Evolutionary conservation across 2,797 vertebrate species (phyloP), one percentile per base, ranked within the genome.

Genomic region (Neostethus bicornis): DNA sequence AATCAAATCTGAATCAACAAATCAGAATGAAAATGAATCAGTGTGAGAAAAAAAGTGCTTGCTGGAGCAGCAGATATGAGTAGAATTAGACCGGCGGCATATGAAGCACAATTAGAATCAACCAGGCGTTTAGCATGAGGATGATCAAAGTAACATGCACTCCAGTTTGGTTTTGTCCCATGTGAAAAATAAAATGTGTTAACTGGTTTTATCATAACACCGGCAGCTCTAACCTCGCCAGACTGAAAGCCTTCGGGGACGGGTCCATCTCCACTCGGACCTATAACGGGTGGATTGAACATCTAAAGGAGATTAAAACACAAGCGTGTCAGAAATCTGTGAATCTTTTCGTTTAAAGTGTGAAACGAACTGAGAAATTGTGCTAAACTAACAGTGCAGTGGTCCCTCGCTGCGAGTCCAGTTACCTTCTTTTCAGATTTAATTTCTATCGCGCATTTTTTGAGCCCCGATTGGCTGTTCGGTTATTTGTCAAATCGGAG

Each of bases 181-280:
- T 53, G 43, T 38, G 23, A 54, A 63, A 23, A 38, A 19, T 54
- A 47, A 62, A 48, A 53, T 20, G 49, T 66, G 54, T 61, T 61
- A 59, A 67, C 45, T 50, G 66, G n/a, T n/a, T n/a, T n/a, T n/a
- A n/a, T n/a, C n/a, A n/a, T n/a, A n/a, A n/a, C n/a, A n/a, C n/a
- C n/a, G n/a, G n/a, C n/a, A n/a, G 13, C 28, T 58, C 89, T 87
- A 91, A 97, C 96, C 95, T 97, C 95, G 73, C 96, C 94, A 3
- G 92, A 93, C 7, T 90, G 93, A 26, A 89, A 80, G 3, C 89
- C 85, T 3, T 94, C 94, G 3, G 82, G 75, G 47, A 86, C 87
- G 1, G 69, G 86, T 43, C 87, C 90, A 35, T 95, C 96, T 23
- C 92, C 73, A 13, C 86, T 93, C 41, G 93, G 90, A 11, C 91